Evolutionary conservation across 2,797 vertebrate species (phyloP), one percentile per base, ranked within the genome.

Genomic region (Halcyon smyrnensis): DNA sequence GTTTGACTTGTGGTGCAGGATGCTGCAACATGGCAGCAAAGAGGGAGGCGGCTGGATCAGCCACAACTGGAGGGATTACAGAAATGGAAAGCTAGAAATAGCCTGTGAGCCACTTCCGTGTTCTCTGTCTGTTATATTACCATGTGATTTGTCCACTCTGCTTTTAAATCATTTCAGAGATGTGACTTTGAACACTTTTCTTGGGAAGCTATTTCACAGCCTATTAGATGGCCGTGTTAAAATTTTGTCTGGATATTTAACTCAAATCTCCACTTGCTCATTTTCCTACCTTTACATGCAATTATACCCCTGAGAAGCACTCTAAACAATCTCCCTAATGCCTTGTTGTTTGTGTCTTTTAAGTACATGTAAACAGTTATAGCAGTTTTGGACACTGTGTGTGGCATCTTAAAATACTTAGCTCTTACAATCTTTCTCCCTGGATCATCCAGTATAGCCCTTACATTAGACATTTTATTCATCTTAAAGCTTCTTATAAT

Each of bases 161-260:
- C 81, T 96, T 97, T 96, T 94, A 97, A 97, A 97, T 96, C 62
- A 84, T 88, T 97, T 90, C 51, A 83, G 80, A 92, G 88, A 96
- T 95, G 75, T 87, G 90, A 85, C 91, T 97, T 94, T 77, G 95
- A 95, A 86, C 77, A 82, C 83, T 69, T 77, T 78, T 75, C 96
- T 69, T 68, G 87, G 82, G 87, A 97, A 95, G 94, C 75, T 96
- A 95, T 98, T 98, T 98, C 91, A 96, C 95, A 97, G 86, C 94
- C 69, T 91, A 90, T 97, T 96, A 96, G 71, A 96, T 20, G 20
- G 90, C 77, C 76, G 84, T 97, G 82, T 98, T 97, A 98, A 96
- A 97, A 96, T 95, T 89, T 97, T 97, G 87, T 51, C 89, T 92
- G 86, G 89, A 76, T 96, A 96, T 71, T 97, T 79, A 96, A 67